Evolutionary conservation across 2,888 invertebrate genomes (phyloP), one percentile per base, ranked within the genome.

Genomic region (Hyppa rectilinea): DNA sequence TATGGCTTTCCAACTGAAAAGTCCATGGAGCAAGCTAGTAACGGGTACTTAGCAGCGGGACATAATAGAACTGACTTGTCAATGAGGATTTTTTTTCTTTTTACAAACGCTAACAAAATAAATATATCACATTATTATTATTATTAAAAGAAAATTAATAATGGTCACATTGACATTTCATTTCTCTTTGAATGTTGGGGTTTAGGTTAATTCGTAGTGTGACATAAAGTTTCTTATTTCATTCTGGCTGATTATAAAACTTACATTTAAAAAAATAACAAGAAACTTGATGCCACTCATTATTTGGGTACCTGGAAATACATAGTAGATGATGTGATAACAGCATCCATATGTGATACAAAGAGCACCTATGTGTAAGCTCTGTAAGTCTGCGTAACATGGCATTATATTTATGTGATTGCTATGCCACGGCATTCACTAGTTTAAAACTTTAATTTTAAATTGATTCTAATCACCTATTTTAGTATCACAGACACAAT

Each of bases 21-120:
- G 95, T 92, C 95, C 96, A 96, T 93, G 90, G 90, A 92, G 92
- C 91, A 92, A 90, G 93, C 94, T 95, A 95, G 92, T 93, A 94
- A 90, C 85, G 89, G 85, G 90, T 84, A 87, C 89, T 90, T 88
- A 85, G 76, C 82, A 88, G 79, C 76, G 80, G 72, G 83, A 82
- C 73, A 75, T 73, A 58, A 49, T 83, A 87, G 89, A 88, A 82
- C 70, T 75, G 85, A 83, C 71, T 72, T 81, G 86, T 85, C 83
- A 88, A 90, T 87, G 89, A 88, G 81, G 74, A 73, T 63, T 0
- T 10, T 26, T 34, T 55, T 50, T 38, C 23, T 58, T 31, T 68
- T 61, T 45, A 56, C 43, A 45, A 26, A 14, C n/a, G 20, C 5
- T 12, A 7, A 23, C 31, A 3, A n/a, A 52, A 20, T 29, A 62